These are phyloP conservation scores for Diogma glabrata DNA, from an alignment of 2,888 invertebrate genomes.

Conservation along the genomic window DNA sequence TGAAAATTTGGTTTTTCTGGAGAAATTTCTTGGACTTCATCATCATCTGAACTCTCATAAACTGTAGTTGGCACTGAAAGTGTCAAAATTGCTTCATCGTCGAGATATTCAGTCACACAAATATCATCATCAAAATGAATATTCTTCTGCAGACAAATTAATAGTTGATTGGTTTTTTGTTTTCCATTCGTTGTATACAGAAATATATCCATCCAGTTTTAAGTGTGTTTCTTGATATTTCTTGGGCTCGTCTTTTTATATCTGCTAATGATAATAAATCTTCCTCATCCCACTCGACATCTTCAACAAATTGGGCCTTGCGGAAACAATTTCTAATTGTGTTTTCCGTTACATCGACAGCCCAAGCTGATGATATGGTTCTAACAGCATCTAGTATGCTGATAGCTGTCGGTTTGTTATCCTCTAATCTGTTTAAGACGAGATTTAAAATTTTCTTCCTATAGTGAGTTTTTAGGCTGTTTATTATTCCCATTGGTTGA, in stretches of 20 bases:
- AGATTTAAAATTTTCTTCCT: conserved; percentile 6
- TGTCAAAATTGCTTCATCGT: not conserved
- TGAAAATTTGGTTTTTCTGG: not conserved
- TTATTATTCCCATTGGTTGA: conserved; percentile 19
- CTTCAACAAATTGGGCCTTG: not conserved
- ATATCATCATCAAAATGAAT: not conserved
- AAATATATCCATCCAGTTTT: not conserved
- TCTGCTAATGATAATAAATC: not conserved
- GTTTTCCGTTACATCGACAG: not conserved
- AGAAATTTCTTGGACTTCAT: not conserved
- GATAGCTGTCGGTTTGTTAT: not conserved
- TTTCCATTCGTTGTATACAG: not conserved
- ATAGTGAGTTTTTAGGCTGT: conserved; percentile 20
- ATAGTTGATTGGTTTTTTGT: not conserved
- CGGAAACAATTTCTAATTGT: conserved; percentile 1
- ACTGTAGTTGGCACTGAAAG: not conserved
- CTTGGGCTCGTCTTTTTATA: not conserved
- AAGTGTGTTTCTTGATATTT: too few relatives aligned
- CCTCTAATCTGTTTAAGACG: not conserved
- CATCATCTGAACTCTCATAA: not conserved
- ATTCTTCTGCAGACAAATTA: not conserved
- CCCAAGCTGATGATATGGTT: not conserved
- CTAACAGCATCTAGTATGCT: not conserved
- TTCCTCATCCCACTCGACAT: not conserved
- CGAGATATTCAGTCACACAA: not conserved